Evolutionary conservation across 2,113 vertebrate genomes (phyloP), one percentile per base, ranked within the genome.

Genomic region (Ellobius talpinus): DNA sequence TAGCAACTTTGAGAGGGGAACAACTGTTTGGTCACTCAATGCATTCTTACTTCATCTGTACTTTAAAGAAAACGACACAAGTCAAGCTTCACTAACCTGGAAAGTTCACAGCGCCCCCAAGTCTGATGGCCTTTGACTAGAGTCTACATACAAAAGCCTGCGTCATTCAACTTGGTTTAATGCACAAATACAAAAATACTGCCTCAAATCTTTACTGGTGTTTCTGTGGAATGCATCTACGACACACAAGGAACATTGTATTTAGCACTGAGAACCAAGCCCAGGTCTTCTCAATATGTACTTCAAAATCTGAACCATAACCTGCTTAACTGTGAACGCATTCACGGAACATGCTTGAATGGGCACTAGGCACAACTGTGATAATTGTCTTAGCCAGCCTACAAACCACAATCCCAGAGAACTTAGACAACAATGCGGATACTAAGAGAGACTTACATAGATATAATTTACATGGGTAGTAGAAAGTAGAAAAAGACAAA

Each of bases 1-100:
- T 0, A 84, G 17, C 2, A 21, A 14, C 13, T 9, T 47, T 26
- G 66, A 55, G 1, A 19, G 72, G 5, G 13, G 23, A 36, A n/a
- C 7, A n/a, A 10, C 8, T 2, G 13, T 11, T 47, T 89, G 23
- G 23, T 58, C 29, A 61, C 36, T 81, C 17, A 19, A 3, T 31
- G 42, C 5, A 3, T 10, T 58, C 14, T 58, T 4, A 65, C 24
- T 19, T 36, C 45, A 1, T 66, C 3, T 17, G 45, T 5, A 74
- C 21, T 26, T 55, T 42, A 12, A 3, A 39, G 61, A n/a, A 16
- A 77, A 36, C 13, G 42, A 33, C 23, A 14, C 29, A 50, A 58
- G 8, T 24, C 16, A 24, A 63, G 12, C 11, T 8, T n/a, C 0
- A 3, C 47, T 36, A 42, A 66, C 42, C 42, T n/a, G 10, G 16